Conservation (phyloP, 2,888 invertebrate species). For the Apamea crenata region DNA sequence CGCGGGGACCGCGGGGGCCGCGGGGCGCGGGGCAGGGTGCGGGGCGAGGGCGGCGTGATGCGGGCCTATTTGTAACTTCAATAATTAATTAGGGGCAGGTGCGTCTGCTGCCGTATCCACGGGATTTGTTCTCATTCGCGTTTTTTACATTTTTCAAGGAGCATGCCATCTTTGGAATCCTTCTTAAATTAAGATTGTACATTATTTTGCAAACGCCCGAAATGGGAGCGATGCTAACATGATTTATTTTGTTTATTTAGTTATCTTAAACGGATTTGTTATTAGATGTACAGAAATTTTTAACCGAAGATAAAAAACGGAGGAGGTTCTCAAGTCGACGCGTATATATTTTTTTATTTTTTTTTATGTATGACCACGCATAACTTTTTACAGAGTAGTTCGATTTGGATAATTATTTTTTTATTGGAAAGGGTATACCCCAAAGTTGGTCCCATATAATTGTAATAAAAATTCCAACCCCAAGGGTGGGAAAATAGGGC, state of each 20-base stretch:
- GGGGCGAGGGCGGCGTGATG: constrained; percentile 41
- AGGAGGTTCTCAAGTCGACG: too few species aligned
- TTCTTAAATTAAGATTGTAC: constrained; percentile 49
- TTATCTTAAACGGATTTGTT: not conserved
- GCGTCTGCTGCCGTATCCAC: constrained; percentile 61
- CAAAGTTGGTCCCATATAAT: too few species aligned
- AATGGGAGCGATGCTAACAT: not conserved
- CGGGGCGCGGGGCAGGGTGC: not conserved
- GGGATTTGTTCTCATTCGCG: constrained; percentile 53
- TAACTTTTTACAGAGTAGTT: too few species aligned
- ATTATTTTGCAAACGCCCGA: constrained; percentile 35
- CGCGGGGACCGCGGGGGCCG: too few species aligned
- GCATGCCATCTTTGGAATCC: constrained; percentile 47
- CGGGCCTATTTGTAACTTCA: constrained; percentile 74
- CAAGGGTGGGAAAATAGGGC: too few species aligned
- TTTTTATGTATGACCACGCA: too few species aligned
- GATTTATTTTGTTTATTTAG: constrained; percentile 15
- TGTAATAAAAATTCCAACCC: too few species aligned
- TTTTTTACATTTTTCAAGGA: constrained; percentile 56
- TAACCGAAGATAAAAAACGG: too few species aligned
- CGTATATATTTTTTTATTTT: too few species aligned
- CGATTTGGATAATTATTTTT: too few species aligned
- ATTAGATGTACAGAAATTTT: not conserved
- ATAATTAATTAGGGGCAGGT: constrained; percentile 75
- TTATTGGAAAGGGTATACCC: too few species aligned